A percentile compares a stretch with the other conserved stretches of the same genome.
Evolutionary conservation across 2,113 vertebrate species (phyloP).

Genomic region (Ceratotherium simum): DNA sequence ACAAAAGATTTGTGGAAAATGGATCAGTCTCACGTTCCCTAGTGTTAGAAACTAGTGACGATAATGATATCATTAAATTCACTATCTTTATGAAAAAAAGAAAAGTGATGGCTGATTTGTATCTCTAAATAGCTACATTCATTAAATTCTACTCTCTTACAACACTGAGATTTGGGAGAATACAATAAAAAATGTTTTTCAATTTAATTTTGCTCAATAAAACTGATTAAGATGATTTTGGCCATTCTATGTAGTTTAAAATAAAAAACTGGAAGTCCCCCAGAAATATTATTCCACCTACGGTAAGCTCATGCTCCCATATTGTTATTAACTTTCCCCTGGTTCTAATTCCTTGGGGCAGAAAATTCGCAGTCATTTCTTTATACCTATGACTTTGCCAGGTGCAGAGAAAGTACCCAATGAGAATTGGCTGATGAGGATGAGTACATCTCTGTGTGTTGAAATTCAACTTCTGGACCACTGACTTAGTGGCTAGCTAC

Average conservation of each 20-base stretch:
- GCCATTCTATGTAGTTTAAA: neutral
- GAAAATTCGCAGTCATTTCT: neutral
- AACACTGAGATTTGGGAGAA: slow-evolving; percentile 7
- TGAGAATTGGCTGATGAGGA: neutral
- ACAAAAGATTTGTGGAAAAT: slow-evolving; percentile 32
- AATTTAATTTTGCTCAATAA: slow-evolving; percentile 50
- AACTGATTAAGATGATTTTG: slow-evolving; percentile 8
- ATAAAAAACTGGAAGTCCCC: neutral
- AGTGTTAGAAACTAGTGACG: slow-evolving; percentile 41
- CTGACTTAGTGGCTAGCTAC: neutral
- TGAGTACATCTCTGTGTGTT: neutral
- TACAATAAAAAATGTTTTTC: neutral
- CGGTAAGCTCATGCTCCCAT: neutral
- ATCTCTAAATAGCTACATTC: slow-evolving; percentile 56
- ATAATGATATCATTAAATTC: slow-evolving; percentile 67
- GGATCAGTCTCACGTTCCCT: neutral
- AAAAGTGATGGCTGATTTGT: slow-evolving; percentile 62
- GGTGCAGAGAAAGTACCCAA: neutral
- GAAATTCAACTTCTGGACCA: neutral
- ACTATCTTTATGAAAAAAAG: slow-evolving; percentile 59
- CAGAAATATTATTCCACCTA: neutral
- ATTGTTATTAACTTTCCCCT: neutral
- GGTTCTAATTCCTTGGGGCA: neutral
- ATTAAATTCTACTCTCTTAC: slow-evolving; percentile 62
- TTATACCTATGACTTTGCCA: neutral